Percentiles rank a stretch among this genome's conserved stretches.
phyloP scores from a whole-genome alignment of 2,888 invertebrate genomes.

The Drosophila falleni region DNA sequence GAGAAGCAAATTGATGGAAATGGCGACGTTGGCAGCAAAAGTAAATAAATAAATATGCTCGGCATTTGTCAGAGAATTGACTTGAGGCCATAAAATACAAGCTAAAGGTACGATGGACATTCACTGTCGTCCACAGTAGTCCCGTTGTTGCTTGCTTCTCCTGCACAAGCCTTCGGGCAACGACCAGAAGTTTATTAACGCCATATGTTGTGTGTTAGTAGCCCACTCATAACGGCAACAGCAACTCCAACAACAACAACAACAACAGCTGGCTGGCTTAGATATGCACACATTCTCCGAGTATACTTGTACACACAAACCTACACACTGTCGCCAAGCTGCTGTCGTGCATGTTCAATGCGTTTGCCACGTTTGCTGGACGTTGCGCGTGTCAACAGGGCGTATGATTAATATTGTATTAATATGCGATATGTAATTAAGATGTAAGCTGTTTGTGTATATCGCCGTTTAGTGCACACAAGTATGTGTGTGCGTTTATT shows the following conservation, averaged over 20 bases:
- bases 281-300: conserved; percentile 62
- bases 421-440: conserved; percentile 81
- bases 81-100: conserved; percentile 79
- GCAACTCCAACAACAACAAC: conserved; percentile 34
- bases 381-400: conserved; percentile 74
- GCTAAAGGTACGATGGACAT: conserved; percentile 60
- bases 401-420: conserved; percentile 83
- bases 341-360: conserved; percentile 56
- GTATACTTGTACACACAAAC: conserved; percentile 14
- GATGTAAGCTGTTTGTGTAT: conserved; percentile 74
- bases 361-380: conserved; percentile 59
- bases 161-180: conserved; percentile 18
- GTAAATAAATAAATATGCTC: conserved; percentile 82
- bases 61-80: conserved; percentile 81
- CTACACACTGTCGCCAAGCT: conserved; percentile 15
- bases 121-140: conserved; percentile 16
- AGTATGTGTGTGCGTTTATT: conserved; percentile 8
- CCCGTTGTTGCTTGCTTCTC: neutral
- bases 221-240: conserved; percentile 64
- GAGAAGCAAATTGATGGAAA: conserved; percentile 24
- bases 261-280: conserved; percentile 52
- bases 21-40: conserved; percentile 57
- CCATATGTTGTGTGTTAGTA: conserved; percentile 66
- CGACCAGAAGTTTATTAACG: conserved; percentile 77
- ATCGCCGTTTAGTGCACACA: conserved; percentile 41